Conservation (phyloP, 2,888 invertebrate species). For the Aricia artaxerxes region DNA sequence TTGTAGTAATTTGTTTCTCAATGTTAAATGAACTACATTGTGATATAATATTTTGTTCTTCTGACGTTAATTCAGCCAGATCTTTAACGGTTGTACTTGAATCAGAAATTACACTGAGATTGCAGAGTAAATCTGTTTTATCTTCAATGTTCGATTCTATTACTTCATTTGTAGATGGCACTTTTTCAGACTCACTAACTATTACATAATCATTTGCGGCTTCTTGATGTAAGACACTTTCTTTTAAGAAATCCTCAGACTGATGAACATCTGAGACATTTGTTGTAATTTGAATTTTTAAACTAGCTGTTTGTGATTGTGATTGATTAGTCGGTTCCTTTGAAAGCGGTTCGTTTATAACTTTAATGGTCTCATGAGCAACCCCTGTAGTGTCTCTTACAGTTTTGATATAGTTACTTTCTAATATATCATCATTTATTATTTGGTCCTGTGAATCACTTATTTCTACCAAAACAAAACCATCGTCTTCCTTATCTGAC, state of each 20-base stretch:
- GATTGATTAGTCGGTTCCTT: neutral
- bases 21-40: conserved; percentile 32
- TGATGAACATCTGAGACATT: conserved; percentile 3
- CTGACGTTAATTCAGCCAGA: neutral
- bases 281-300: conserved; percentile 32
- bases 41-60: conserved; percentile 22
- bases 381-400: conserved; percentile 40
- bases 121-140: neutral
- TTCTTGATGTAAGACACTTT: neutral
- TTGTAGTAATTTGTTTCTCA: conserved; percentile 31
- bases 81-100: neutral
- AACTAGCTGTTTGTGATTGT: conserved; percentile 32
- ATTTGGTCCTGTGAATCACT: conserved; percentile 29
- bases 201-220: conserved; percentile 35
- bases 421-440: conserved; percentile 22
- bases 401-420: conserved; percentile 36
- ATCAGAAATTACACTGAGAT: conserved; percentile 31
- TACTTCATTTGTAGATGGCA: neutral
- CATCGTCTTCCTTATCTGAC: conserved; percentile 35
- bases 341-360: neutral
- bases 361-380: conserved; percentile 37
- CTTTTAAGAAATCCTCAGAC: neutral
- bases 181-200: conserved; percentile 27
- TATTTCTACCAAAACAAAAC: conserved; percentile 39
- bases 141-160: neutral